Base-by-base conservation (phyloP, 2,113 vertebrate genomes). In the Psephotus haematonotus region DNA sequence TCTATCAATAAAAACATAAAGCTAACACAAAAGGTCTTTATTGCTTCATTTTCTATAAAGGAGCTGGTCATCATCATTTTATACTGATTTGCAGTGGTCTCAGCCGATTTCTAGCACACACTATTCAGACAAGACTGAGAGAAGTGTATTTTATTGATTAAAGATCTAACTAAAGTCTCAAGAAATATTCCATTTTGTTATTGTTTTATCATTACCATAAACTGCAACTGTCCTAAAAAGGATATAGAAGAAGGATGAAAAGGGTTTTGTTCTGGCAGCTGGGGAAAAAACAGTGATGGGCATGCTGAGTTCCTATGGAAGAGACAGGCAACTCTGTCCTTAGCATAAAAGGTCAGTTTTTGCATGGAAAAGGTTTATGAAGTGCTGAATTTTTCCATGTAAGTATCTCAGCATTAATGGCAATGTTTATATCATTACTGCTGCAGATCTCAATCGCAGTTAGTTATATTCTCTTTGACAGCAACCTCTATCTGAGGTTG, bases 291-390 rank as follows among this genome's bases (percentile, higher is more conserved):
- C 24, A 77, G 10, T 28, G 13, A 46, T 74, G 39, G 8, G 12
- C 41, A 43, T 60, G 46, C 46, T 44, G 60, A 70, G 29, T 31
- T 83, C 60, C 46, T 17, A 22, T 60, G 43, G 31, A 88, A 83
- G 64, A 81, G 35, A 50, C 23, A 65, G 52, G 44, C 46, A 75
- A n/a, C 27, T 15, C 67, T 76, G 50, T 82, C 60, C 75, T 93
- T 92, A 95, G 44, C 57, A 82, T 84, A 64, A 96, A 96, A 96
- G 90, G 93, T 95, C 95, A 96, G 28, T 23, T 96, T 94, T 95
- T 93, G 82, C 92, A 94, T 93, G 71, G 88, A 87, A 92, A 86
- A 84, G 88, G 90, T 96, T 96, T 94, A 92, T 86, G 88, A 94
- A 88, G 72, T 90, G 72, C 68, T 84, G 76, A 95, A 86, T 93